phyloP scores from a whole-genome alignment of 2,888 invertebrate species.

The Parasteatoda lunata region DNA sequence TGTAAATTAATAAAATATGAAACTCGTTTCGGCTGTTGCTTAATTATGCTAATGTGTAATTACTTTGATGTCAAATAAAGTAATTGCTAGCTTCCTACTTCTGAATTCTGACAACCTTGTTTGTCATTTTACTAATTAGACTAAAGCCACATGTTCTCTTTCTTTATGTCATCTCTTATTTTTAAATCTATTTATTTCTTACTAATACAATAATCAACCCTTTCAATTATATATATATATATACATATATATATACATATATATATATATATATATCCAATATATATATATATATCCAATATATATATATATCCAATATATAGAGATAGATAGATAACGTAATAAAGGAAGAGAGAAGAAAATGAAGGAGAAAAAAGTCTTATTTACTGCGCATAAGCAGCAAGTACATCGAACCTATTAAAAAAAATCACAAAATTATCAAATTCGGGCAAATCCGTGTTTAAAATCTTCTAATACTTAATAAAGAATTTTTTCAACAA shows the following conservation, averaged over 20 bases:
- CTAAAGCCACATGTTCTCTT: constrained; percentile 68
- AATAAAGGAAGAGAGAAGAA: neutral
- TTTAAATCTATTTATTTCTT: neutral
- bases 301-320: constrained; percentile 1
- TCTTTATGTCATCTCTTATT: constrained; percentile 58
- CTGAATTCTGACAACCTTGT: constrained; percentile 66
- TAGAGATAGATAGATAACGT: neutral
- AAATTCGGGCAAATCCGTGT: too few species aligned
- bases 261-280: constrained; percentile 9
- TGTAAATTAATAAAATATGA: constrained; percentile 69
- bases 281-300: constrained; percentile 1
- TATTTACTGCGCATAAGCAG: too few species aligned
- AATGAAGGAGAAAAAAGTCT: neutral
- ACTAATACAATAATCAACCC: neutral
- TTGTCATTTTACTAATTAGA: constrained; percentile 69
- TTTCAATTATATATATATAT: neutral
- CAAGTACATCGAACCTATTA: too few species aligned
- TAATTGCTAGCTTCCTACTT: constrained; percentile 67
- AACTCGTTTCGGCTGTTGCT: constrained; percentile 68
- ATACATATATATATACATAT: constrained; percentile 13
- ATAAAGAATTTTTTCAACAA: too few species aligned
- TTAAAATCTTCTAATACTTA: too few species aligned
- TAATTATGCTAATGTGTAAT: constrained; percentile 69
- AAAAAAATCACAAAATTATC: too few species aligned
- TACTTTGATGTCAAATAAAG: constrained; percentile 69